phyloP scores from a whole-genome alignment of 2,797 vertebrate genomes.

The Rhynchonycteris naso region DNA sequence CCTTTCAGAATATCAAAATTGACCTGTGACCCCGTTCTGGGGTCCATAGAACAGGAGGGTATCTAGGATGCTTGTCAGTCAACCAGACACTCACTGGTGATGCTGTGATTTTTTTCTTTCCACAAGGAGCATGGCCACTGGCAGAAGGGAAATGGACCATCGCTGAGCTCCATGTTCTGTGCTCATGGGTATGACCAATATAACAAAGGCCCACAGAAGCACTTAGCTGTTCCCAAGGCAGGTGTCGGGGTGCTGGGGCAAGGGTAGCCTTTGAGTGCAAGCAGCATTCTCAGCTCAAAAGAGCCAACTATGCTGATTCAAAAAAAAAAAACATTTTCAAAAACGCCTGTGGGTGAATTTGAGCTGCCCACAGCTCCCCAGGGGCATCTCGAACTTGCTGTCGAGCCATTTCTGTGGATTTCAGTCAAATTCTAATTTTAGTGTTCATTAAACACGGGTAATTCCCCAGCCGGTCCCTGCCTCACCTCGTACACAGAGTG shows the following conservation, averaged over 20 bases:
- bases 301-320: constrained; percentile 88
- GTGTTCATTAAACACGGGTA: constrained; percentile 92
- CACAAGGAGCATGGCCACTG: neutral
- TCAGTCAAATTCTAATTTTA: constrained; percentile 93
- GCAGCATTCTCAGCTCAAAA: constrained; percentile 85
- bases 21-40: neutral
- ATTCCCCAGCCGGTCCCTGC: constrained; percentile 88
- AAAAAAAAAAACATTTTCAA: constrained; percentile 84
- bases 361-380: constrained; percentile 92
- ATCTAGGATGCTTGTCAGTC: neutral
- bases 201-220: neutral
- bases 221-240: neutral
- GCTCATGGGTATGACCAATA: neutral
- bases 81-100: fast-evolving
- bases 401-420: constrained; percentile 91
- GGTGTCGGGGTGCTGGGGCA: constrained; percentile 18
- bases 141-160: fast-evolving
- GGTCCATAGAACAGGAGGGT: neutral
- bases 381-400: constrained; percentile 90
- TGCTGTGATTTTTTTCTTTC: neutral
- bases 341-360: constrained; percentile 90
- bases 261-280: constrained; percentile 74
- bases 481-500: constrained; percentile 88
- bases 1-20: neutral
- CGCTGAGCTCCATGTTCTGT: fast-evolving